Base-by-base conservation (phyloP, 2,888 invertebrate genomes). In the Oscheius myriophilus region DNA sequence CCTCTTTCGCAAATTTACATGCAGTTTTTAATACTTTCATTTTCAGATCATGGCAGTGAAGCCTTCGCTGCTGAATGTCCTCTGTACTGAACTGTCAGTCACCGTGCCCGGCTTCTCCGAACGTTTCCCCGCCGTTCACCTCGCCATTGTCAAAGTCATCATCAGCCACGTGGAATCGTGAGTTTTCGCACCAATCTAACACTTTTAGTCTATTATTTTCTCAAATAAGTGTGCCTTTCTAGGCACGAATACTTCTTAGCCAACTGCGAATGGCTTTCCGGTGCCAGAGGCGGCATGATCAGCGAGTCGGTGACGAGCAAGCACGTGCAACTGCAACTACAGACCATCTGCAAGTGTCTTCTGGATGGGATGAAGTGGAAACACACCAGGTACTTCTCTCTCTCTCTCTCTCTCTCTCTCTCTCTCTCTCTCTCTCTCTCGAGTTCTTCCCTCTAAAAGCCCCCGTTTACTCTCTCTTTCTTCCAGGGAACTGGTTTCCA, bases 1-100 rank as follows among this genome's bases (percentile, higher is more conserved):
- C n/a, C n/a, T n/a, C n/a, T n/a, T n/a, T n/a, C n/a, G n/a, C n/a
- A n/a, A n/a, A n/a, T n/a, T n/a, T n/a, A n/a, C n/a, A n/a, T n/a
- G n/a, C n/a, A n/a, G n/a, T n/a, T n/a, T n/a, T n/a, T n/a, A n/a
- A n/a, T n/a, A n/a, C n/a, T n/a, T n/a, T n/a, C n/a, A n/a, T n/a
- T 65, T 75, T 66, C 53, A 79, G 81, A 75, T 80, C 68, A 78
- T 77, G 70, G 82, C 82, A 49, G 69, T 82, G 12, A 63, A 72
- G 18, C 83, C 83, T 16, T 74, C 82, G n/a, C 69, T 82, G 16
- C 76, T 81, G 43, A 65, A 77, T 12, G 69, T 82, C 12, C 69
- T 83, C 43, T 43, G 63, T 1, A 18, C 49, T 1, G 73, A 78
- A 55, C 45, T 78, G 14, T 69, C 73, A 12, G 43, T 75, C 21